phyloP scores from a whole-genome alignment of 2,113 vertebrate genomes.

The Geococcyx californianus region DNA sequence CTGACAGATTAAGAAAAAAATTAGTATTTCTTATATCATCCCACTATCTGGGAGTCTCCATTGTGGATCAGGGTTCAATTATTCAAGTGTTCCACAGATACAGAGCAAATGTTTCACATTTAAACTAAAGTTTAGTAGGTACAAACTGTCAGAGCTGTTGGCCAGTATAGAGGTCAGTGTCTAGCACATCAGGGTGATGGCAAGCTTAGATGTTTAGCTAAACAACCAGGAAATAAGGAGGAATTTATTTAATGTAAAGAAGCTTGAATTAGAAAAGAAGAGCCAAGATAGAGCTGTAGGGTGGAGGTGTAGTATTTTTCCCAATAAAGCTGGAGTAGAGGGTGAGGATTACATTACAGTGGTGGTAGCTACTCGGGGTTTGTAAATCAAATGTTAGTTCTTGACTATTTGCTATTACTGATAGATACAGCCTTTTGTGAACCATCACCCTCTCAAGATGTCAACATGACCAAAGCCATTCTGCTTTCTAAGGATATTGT shows the following conservation, averaged over 20 bases:
- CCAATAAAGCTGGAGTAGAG: background rate
- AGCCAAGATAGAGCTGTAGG: background rate
- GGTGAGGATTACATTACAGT: background rate
- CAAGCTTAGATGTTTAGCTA: background rate
- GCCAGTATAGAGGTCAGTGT: background rate
- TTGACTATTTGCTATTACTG: background rate
- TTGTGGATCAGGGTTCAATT: background rate
- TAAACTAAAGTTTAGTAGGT: background rate
- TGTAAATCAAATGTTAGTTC: background rate
- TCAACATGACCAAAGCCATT: background rate
- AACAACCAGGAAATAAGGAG: background rate
- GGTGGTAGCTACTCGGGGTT: background rate
- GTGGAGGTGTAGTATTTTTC: background rate
- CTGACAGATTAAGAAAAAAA: background rate
- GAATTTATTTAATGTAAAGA: background rate
- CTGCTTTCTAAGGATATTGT: background rate
- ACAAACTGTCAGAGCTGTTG: background rate
- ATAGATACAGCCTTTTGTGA: background rate
- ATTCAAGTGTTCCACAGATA: background rate
- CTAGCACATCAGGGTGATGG: background rate
- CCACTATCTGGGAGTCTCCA: background rate
- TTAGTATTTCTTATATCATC: background rate
- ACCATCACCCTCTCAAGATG: background rate
- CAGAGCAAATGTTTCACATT: background rate
- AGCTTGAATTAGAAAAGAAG: background rate